A percentile compares a stretch with the other conserved stretches of the same genome.
Conservation (phyloP, 1,140 invertebrate species). For the Sarcophaga bullata region DNA sequence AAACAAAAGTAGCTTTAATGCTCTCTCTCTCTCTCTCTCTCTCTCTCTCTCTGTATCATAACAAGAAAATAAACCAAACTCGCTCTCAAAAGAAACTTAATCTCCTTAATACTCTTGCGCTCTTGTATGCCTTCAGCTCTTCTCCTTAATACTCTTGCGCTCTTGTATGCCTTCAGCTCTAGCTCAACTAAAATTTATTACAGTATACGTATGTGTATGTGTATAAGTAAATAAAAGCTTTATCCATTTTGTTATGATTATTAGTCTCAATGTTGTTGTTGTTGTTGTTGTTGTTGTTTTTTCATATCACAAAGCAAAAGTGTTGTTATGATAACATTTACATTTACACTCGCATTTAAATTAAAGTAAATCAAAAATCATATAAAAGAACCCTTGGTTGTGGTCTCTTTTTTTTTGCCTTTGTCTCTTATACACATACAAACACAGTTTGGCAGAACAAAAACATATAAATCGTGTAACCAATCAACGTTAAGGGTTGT, state of each 20-base stretch:
- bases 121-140: neutral
- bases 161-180: neutral
- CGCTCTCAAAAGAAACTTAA: too few relatives aligned
- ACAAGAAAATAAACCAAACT: neutral
- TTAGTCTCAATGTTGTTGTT: too few relatives aligned
- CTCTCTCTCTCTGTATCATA: too few relatives aligned
- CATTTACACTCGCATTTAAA: neutral
- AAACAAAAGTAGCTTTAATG: too few relatives aligned
- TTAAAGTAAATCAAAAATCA: neutral
- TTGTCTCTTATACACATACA: slow-evolving; percentile 1
- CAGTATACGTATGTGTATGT: neutral
- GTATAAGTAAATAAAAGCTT: neutral
- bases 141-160: neutral
- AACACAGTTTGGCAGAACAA: neutral
- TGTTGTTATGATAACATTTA: neutral
- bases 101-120: neutral
- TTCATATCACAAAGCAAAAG: too few relatives aligned
- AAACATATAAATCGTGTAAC: slow-evolving; percentile 30
- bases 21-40: too few relatives aligned
- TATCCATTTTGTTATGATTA: neutral
- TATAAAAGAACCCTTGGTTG: too few relatives aligned
- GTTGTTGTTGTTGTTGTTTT: too few relatives aligned
- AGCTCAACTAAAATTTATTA: neutral
- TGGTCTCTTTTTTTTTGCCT: too few relatives aligned
- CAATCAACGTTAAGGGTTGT: slow-evolving; percentile 7